phyloP scores from a whole-genome alignment of 1,140 invertebrate genomes.

The Hycleus phaleratus region DNA sequence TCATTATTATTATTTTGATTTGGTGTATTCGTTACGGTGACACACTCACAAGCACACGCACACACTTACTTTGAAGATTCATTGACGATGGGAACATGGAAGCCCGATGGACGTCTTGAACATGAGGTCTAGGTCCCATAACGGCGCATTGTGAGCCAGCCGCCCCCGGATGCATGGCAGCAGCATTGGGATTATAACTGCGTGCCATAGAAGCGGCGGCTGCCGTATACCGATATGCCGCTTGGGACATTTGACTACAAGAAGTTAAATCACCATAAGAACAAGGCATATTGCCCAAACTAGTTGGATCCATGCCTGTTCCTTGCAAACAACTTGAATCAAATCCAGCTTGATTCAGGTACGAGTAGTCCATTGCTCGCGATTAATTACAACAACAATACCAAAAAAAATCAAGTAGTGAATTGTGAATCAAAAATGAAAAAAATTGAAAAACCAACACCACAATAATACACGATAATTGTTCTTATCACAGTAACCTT shows the following conservation, averaged over 20 bases:
- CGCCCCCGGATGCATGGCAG: conserved; percentile 43
- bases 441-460: not conserved
- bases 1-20: not conserved
- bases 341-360: conserved; percentile 62
- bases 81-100: conserved; percentile 57
- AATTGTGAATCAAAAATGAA: not conserved
- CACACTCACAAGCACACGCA: not conserved
- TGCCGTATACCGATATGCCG: conserved; percentile 62
- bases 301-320: conserved; percentile 52
- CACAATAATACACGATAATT: not conserved
- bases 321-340: conserved; percentile 58
- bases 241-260: conserved; percentile 79
- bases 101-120: conserved; percentile 50
- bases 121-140: conserved; percentile 48
- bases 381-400: not conserved
- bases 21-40: not conserved
- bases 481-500: conserved; percentile 19
- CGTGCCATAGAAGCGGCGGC: conserved; percentile 48
- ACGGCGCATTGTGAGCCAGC: conserved; percentile 50
- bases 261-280: conserved; percentile 77
- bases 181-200: conserved; percentile 42
- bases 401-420: too few relatives aligned
- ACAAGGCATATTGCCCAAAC: conserved; percentile 59
- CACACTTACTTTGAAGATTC: conserved; percentile 54
- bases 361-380: conserved; percentile 56